Evolutionary conservation across 2,797 vertebrate species (phyloP).

Genomic region (Phrynocephalus guinanensis): DNA sequence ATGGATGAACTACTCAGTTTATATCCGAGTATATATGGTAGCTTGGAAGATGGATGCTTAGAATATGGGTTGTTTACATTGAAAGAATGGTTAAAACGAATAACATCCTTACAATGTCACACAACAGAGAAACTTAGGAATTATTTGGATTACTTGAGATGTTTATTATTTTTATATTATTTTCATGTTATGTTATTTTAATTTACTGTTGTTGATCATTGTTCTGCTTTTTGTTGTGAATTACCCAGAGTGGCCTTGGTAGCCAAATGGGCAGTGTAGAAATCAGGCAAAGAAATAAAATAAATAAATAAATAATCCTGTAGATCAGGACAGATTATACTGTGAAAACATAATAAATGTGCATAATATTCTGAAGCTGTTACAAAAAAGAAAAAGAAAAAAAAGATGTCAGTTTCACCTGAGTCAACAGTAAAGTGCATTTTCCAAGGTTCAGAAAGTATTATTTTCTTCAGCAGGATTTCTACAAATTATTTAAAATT

Average conservation of each 20-base stretch:
- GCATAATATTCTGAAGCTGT: background rate
- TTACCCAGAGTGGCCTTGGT: no score
- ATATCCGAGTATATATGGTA: background rate
- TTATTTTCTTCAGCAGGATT: background rate
- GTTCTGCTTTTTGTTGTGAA: no score
- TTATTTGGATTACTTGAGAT: slow-evolving; percentile 97
- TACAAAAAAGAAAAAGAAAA: background rate
- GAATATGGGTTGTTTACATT: slow-evolving; percentile 99
- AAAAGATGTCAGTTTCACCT: background rate
- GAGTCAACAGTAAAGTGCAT: background rate
- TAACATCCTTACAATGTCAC: slow-evolving; percentile 97
- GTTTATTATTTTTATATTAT: slow-evolving; percentile 80
- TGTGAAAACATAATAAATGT: background rate
- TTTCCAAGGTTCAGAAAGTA: background rate
- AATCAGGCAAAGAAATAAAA: no score
- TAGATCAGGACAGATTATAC: no score
- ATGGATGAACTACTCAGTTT: no score
- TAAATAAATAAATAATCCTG: no score
- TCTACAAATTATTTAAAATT: background rate
- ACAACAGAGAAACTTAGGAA: slow-evolving; percentile 97
- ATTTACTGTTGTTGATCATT: no score
- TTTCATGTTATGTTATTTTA: no score
- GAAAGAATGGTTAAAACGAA: slow-evolving; percentile 98
- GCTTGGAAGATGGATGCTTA: slow-evolving; percentile 99
- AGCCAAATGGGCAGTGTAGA: no score